These are phyloP conservation scores for Labroides dimidiatus DNA, from an alignment of 2,797 vertebrate genomes.

Conservation along the genomic window DNA sequence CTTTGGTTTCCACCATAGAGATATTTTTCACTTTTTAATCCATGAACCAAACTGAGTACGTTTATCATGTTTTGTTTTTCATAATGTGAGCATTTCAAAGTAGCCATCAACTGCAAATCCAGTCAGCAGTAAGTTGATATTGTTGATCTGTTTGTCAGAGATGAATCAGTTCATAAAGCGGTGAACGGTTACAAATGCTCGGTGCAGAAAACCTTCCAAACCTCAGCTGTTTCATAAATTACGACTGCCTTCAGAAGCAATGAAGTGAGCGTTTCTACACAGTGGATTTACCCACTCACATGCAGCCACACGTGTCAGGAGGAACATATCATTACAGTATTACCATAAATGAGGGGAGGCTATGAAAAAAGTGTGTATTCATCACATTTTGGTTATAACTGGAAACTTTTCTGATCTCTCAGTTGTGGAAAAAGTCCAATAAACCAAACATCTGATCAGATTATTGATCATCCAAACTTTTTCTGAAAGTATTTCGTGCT, in stretches of 20 bases:
- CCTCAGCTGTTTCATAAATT: constrained; percentile 29
- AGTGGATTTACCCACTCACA: neutral
- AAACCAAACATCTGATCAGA: neutral
- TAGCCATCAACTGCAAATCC: no score
- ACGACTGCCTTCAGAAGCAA: constrained; percentile 14
- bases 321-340: neutral
- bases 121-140: no score
- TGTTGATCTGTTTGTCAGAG: no score
- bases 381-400: neutral
- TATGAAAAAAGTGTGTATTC: neutral
- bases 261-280: neutral
- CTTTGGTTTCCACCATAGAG: neutral
- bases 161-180: no score
- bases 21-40: neutral
- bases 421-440: neutral
- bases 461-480: neutral
- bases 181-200: no score
- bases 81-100: no score
- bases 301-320: neutral
- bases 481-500: neutral
- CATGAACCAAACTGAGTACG: constrained; percentile 5
- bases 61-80: no score
- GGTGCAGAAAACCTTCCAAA: constrained; percentile 8
- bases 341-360: neutral
- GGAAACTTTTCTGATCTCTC: no score